These are phyloP conservation scores for Potorous gilbertii DNA, from an alignment of 2,797 vertebrate genomes.

Conservation along the genomic window DNA sequence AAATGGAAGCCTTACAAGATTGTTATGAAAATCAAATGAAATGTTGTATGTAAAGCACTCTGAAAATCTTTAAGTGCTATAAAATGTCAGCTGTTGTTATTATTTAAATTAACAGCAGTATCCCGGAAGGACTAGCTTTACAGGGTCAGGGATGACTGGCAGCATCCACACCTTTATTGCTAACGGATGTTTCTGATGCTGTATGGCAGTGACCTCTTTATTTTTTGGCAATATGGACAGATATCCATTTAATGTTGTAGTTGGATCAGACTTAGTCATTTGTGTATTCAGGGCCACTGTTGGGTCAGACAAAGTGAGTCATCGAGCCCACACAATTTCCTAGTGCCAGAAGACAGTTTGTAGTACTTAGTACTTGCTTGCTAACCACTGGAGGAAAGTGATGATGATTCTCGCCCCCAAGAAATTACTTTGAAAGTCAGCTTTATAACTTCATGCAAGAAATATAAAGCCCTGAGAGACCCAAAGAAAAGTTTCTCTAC, in stretches of 20 bases:
- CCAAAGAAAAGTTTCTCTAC: conserved; percentile 61
- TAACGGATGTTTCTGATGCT: conserved; percentile 74
- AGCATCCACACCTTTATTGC: conserved; percentile 70
- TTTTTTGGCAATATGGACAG: conserved; percentile 79
- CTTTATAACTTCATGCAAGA: conserved; percentile 59
- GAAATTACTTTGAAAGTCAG: conserved; percentile 70
- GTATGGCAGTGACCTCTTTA: conserved; percentile 69
- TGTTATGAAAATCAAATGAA: background rate
- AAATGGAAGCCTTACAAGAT: background rate
- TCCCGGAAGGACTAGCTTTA: background rate
- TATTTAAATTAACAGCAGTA: background rate
- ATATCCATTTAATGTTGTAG: conserved; percentile 80
- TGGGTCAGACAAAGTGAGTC: conserved; percentile 73
- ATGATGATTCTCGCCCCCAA: background rate
- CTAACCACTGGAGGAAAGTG: conserved; percentile 43
- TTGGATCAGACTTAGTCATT: background rate
- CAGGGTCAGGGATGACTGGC: background rate
- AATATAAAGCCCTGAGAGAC: conserved; percentile 55
- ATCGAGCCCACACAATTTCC: conserved; percentile 76
- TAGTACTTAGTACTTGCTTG: conserved; percentile 63
- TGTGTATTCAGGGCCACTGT: conserved; percentile 64
- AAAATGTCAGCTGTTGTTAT: background rate
- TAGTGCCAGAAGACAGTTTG: conserved; percentile 62
- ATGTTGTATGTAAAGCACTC: background rate
- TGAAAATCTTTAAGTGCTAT: background rate